phyloP scores from a whole-genome alignment of 1,140 invertebrate genomes.

The Pogonomyrmex barbatus region DNA sequence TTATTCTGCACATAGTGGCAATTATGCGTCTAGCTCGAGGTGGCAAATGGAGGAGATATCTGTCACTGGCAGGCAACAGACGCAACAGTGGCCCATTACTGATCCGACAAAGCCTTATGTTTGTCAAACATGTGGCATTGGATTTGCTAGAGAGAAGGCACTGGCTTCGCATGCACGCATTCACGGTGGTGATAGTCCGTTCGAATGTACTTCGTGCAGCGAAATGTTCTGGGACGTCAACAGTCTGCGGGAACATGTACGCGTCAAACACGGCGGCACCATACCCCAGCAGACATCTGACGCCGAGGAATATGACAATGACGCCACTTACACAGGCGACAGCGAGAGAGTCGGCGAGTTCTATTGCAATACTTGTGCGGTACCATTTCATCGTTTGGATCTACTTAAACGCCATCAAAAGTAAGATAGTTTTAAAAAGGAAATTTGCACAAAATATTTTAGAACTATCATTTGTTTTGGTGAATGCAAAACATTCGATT shows the following conservation, averaged over 20 bases:
- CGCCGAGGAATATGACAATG: slow-evolving; percentile 85
- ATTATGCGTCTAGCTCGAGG: slow-evolving; percentile 83
- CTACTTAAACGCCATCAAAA: slow-evolving; percentile 90
- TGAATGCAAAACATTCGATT: not conserved
- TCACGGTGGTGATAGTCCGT: slow-evolving; percentile 91
- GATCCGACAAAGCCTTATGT: slow-evolving; percentile 92
- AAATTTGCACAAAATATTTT: slow-evolving; percentile 5
- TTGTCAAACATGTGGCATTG: slow-evolving; percentile 92
- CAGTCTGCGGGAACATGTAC: slow-evolving; percentile 89
- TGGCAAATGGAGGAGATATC: slow-evolving; percentile 78
- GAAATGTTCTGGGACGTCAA: slow-evolving; percentile 92
- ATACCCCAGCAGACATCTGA: slow-evolving; percentile 79
- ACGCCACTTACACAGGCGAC: slow-evolving; percentile 88
- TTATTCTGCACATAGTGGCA: slow-evolving; percentile 83
- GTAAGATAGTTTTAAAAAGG: slow-evolving; percentile 70
- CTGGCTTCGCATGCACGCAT: slow-evolving; percentile 90
- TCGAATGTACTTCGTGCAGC: slow-evolving; percentile 91
- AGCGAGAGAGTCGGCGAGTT: slow-evolving; percentile 89
- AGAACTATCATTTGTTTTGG: not conserved
- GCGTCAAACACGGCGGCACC: slow-evolving; percentile 86
- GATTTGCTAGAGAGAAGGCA: slow-evolving; percentile 93
- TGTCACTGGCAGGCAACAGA: slow-evolving; percentile 74
- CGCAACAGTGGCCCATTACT: slow-evolving; percentile 87
- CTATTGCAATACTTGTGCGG: slow-evolving; percentile 91
- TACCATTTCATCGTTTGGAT: slow-evolving; percentile 91